phyloP scores from a whole-genome alignment of 2,113 vertebrate genomes.

The Sturnira hondurensis region DNA sequence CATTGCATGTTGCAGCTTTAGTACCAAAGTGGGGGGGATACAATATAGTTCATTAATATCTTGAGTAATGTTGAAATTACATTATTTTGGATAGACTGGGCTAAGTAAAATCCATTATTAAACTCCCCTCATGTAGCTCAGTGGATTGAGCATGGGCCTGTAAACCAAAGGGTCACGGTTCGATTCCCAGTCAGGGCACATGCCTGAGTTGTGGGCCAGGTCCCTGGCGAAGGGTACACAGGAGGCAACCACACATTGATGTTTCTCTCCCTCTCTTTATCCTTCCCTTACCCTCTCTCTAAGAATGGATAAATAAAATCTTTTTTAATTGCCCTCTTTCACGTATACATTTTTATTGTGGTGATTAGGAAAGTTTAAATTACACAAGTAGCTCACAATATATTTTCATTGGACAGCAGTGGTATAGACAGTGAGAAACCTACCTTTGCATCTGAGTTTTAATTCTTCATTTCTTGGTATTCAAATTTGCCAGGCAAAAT shows the following conservation, averaged over 20 bases:
- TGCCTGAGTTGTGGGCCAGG: too few relatives aligned
- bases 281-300: too few relatives aligned
- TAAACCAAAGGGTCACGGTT: too few relatives aligned
- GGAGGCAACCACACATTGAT: too few relatives aligned
- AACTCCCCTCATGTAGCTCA: neutral
- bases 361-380: neutral
- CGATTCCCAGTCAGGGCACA: too few relatives aligned
- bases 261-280: too few relatives aligned
- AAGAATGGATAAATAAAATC: too few relatives aligned
- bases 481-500: neutral
- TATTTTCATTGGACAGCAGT: neutral
- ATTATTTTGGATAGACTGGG: neutral
- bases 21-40: neutral
- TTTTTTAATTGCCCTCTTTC: neutral
- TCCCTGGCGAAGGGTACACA: too few relatives aligned
- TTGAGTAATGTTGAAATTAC: neutral
- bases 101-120: conserved; percentile 1
- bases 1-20: neutral
- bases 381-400: too few relatives aligned
- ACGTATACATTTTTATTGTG: neutral
- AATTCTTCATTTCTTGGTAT: neutral
- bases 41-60: neutral
- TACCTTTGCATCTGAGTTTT: neutral
- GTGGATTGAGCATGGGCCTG: too few relatives aligned
- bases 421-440: neutral